phyloP scores from a whole-genome alignment of 2,888 invertebrate species.

The Coelinius sp. region DNA sequence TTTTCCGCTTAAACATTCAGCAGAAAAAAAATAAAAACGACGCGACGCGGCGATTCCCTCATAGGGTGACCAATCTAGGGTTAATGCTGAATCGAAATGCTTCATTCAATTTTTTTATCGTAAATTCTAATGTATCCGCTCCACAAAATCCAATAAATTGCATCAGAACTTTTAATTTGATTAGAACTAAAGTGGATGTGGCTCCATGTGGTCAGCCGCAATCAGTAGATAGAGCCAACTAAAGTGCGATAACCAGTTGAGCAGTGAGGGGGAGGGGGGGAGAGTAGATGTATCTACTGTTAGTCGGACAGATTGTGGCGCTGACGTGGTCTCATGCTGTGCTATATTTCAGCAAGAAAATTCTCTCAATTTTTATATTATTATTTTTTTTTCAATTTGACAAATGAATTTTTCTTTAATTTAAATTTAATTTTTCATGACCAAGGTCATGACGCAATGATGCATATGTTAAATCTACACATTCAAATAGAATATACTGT shows the following conservation, averaged over 20 bases:
- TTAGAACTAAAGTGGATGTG: conserved; percentile 19
- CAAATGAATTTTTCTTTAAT: not conserved
- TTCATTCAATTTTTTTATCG: no score
- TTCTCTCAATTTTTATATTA: not conserved
- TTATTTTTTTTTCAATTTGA: not conserved
- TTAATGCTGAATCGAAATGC: no score
- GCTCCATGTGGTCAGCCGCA: conserved; percentile 26
- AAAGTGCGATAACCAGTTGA: conserved; percentile 21
- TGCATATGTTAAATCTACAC: no score
- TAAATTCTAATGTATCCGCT: not conserved
- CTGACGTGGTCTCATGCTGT: not conserved
- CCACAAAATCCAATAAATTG: not conserved
- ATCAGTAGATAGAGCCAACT: conserved; percentile 27
- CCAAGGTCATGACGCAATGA: no score
- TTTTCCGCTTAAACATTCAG: no score
- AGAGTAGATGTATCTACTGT: not conserved
- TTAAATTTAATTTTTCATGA: not conserved
- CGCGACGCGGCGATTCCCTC: no score
- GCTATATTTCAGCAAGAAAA: not conserved
- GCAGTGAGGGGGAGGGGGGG: not conserved
- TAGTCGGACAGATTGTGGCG: conserved; percentile 13
- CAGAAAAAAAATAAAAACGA: no score
- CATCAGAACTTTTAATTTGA: conserved; percentile 18
- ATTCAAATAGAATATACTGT: no score
- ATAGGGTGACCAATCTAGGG: no score